Evolutionary conservation across 2,113 vertebrate genomes (phyloP).

Genomic region (Cynoglossus semilaevis): DNA sequence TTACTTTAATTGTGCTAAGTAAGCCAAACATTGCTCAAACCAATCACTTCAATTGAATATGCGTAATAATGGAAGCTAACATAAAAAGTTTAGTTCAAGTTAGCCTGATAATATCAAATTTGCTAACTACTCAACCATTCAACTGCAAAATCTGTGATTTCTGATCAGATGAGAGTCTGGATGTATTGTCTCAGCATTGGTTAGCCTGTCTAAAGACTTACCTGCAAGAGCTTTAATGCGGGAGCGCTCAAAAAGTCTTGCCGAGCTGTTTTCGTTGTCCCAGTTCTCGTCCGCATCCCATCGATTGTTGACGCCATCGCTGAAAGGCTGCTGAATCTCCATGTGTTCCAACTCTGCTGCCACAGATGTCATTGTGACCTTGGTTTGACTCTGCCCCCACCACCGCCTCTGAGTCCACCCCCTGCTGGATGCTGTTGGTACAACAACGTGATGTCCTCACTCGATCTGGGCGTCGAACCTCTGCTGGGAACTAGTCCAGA

Average conservation of each 20-base stretch:
- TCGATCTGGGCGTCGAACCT: background rate
- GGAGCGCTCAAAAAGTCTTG: conserved; percentile 91
- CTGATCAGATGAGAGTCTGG: too few relatives aligned
- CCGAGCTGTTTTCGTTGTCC: conserved; percentile 99
- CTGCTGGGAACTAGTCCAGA: background rate
- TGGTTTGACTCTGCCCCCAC: conserved; percentile 62
- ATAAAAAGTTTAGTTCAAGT: too few relatives aligned
- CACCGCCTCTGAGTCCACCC: conserved; percentile 26
- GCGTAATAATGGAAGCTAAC: too few relatives aligned
- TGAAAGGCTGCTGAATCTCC: conserved; percentile 90
- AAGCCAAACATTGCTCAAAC: too few relatives aligned
- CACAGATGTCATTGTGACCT: conserved; percentile 88
- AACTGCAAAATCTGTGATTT: too few relatives aligned
- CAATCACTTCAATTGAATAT: too few relatives aligned
- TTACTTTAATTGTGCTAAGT: too few relatives aligned
- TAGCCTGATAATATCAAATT: too few relatives aligned
- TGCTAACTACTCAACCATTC: too few relatives aligned
- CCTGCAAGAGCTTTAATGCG: conserved; percentile 98
- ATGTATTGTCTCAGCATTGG: background rate
- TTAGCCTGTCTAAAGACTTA: conserved; percentile 49
- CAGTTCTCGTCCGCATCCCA: conserved; percentile 92
- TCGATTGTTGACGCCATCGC: conserved; percentile 95
- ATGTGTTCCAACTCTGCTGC: conserved; percentile 93
- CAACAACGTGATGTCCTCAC: conserved; percentile 13
- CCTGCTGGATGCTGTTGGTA: conserved; percentile 12